A percentile compares a stretch with the other conserved stretches of the same genome.
Evolutionary conservation across 2,797 vertebrate species (phyloP).

Genomic region (Danio aesculapii): DNA sequence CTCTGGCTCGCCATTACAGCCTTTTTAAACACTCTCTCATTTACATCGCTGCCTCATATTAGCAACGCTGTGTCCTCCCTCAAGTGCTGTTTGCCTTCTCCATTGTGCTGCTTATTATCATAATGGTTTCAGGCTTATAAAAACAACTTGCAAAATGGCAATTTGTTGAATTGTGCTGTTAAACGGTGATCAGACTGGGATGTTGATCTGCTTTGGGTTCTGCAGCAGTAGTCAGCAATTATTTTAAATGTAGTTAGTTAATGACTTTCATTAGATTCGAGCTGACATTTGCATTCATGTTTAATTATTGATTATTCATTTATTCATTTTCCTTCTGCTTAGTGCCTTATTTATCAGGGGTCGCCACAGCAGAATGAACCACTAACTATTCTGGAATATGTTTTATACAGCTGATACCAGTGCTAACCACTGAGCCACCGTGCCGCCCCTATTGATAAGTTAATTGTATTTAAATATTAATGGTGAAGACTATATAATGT

Average conservation of each 20-base stretch:
- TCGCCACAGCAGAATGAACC: too few species aligned
- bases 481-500: too few species aligned
- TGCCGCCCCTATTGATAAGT: too few species aligned
- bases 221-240: not conserved
- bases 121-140: slow-evolving; percentile 28
- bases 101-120: slow-evolving; percentile 6
- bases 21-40: not conserved
- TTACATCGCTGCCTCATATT: slow-evolving; percentile 9
- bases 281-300: too few species aligned
- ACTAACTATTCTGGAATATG: too few species aligned
- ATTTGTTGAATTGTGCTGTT: slow-evolving; percentile 5
- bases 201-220: not conserved
- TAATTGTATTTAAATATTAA: too few species aligned
- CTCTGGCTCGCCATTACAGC: slow-evolving; percentile 8
- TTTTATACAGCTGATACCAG: too few species aligned
- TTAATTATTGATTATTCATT: too few species aligned
- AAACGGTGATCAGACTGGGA: slow-evolving; percentile 1
- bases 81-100: slow-evolving; percentile 23
- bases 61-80: slow-evolving; percentile 12
- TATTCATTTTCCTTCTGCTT: too few species aligned
- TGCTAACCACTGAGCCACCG: too few species aligned
- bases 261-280: slow-evolving; percentile 18
- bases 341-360: too few species aligned
- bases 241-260: not conserved
- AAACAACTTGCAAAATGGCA: slow-evolving; percentile 12